Evolutionary conservation across 2,113 vertebrate genomes (phyloP), one percentile per base, ranked within the genome.

Genomic region (Rhynchomys soricoides): DNA sequence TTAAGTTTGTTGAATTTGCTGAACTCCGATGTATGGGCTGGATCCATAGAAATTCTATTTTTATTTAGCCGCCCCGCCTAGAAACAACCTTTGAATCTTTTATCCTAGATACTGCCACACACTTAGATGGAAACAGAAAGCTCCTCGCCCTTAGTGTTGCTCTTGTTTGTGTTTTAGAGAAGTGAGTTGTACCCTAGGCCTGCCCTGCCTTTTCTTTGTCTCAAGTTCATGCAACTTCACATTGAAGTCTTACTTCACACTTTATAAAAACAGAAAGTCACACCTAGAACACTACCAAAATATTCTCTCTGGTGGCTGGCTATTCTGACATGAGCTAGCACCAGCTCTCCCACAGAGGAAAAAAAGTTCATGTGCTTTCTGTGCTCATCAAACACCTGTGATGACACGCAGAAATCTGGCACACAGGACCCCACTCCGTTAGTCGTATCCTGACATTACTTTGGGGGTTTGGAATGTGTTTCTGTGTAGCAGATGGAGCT

Each of bases 401-500:
- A 93, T 97, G 97, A 97, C 97, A 95, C 97, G 95, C 93, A 37
- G 94, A 91, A 89, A 89, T 13, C 90, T 97, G 98, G 97, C 97
- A 92, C 85, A 31, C 50, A 87, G 83, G 8, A 86, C 50, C 10
- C 48, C 92, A 55, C 96, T 78, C 96, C 50, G 97, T 97, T 94
- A 82, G 96, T 92, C 87, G 94, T 21, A 86, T 94, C 96, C 98
- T 97, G 97, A 97, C 97, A 68, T 97, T 55, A 71, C 98, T 98
- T 91, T 96, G 95, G 98, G 98, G 95, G 97, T 97, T 75, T 94
- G 98, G 98, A 98, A 98, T 96, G 98, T 96, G 98, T 98, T 98
- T 98, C 96, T 98, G 96, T 97, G 97, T 92, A 97, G 99, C 98
- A 98, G 98, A 99, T 99, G 98, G 99, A 98, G 98, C 98, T 98